Base-by-base conservation (phyloP, 2,113 vertebrate genomes). In the Oxyruncus cristatus region DNA sequence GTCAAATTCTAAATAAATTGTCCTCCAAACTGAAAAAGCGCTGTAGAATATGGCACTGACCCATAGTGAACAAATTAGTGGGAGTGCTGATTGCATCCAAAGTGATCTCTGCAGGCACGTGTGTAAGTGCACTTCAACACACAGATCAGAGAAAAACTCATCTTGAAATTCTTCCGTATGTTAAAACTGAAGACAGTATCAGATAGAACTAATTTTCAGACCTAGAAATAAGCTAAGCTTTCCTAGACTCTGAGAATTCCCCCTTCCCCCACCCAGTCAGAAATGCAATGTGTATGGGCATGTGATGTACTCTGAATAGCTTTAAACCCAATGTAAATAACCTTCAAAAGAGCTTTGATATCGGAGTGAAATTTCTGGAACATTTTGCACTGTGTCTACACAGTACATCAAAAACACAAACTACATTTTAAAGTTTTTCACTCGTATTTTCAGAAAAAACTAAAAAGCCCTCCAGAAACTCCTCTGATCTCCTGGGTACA, bases 61-160 rank as follows among this genome's bases (percentile, higher is more conserved):
- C 47, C 4, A 28, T 0, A 59, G 47, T 5, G 56, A 91, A 68
- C 30, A 87, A 56, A 87, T 42, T 2, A 49, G 35, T 11, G 44
- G 22, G 56, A 82, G 18, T 6, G 42, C 55, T 52, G 77, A 42
- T 8, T 33, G 41, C 23, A 86, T 27, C 41, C 15, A 2, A 37
- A 74, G 42, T 19, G 55, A 67, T 44, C 18, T 0, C 44, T 16
- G 28, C 18, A 62, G 10, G 67, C 11, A 41, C 0, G 0, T 15
- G 24, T 56, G 12, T 32, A 77, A 37, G 20, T 15, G 44, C 8
- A 30, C 9, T 47, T 47, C 61, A 23, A 52, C 12, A 37, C 27
- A 59, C 0, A 58, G 35, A 71, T 58, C 27, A 86, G 55, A 80
- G 65, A 65, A 93, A 73, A 76, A 35, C 4, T 50, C 24, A 72